Base-by-base conservation (phyloP, 2,888 invertebrate genomes). In the Agriopis leucophaearia region DNA sequence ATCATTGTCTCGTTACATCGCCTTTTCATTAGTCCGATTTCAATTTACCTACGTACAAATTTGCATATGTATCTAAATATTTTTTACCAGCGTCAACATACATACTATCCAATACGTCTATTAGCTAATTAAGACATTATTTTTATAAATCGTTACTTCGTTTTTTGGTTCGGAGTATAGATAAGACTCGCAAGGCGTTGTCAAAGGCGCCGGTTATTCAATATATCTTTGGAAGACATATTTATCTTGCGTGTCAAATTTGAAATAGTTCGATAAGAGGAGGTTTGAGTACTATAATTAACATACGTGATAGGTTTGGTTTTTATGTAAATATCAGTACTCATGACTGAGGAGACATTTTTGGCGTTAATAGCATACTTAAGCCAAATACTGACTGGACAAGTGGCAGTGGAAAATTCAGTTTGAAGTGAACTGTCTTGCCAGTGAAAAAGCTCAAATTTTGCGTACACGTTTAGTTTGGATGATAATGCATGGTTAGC, bases 161-260 rank as follows among this genome's bases (percentile, higher is more conserved):
- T 84, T 84, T 80, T 79, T 74, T 78, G 67, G 55, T 59, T 48
- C 61, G 62, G 74, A 59, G 75, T 75, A 66, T 73, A 78, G 83
- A 85, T 83, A 84, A 83, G 72, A 51, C 57, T 54, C 15, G 54
- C 48, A 27, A 42, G 62, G 71, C 69, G 72, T 62, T 76, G 81
- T 82, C 83, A 83, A 83, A 82, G 79, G 70, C 55, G 62, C 70
- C 77, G 76, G 66, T 70, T 59, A 66, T 69, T 75, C 71, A 75
- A 74, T 76, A 75, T 74, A 73, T 80, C 73, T 73, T 69, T 44
- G 50, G 45, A 62, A 74, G 73, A 77, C 78, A 78, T 71, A 77
- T 83, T 86, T 89, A 90, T 91, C 90, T 83, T 54, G 18, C 64
- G 77, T 86, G 90, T 90, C 90, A 89, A 86, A 86, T 83, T 85